Base-by-base conservation (phyloP, 2,888 invertebrate genomes). In the Hirtodrosophila trivittata region DNA sequence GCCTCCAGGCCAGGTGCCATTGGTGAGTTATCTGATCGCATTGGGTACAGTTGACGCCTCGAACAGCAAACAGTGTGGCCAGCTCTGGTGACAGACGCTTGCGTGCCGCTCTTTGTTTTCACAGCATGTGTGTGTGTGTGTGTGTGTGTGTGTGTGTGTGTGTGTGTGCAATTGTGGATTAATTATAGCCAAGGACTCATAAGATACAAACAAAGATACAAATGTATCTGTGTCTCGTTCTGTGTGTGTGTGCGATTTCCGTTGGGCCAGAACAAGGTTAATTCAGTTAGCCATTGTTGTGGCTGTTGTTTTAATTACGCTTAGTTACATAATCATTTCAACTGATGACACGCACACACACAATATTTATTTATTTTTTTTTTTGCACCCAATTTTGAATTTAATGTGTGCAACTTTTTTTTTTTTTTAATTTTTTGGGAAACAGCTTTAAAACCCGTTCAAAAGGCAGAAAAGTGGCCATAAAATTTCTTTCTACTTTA, bases 181-280 rank as follows among this genome's bases (percentile, higher is more conserved):
- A 84, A 86, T 86, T 84, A 85, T 77, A 76, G 67, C 84, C 76
- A 87, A 86, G 86, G 82, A 86, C 82, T 59, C 65, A 58, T 62
- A 78, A 80, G 80, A 80, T 80, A 80, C 80, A 81, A 82, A 82
- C 60, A 75, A 75, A 80, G 77, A 83, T 82, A 82, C 75, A 77
- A 78, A 66, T 76, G 49, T 74, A 66, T 68, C 66, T 66, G 32
- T 55, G 39, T 60, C 38, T 66, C 25, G 54, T 13, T 52, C 39
- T 50, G 26, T 63, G 35, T 73, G 66, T 63, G 64, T 74, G 68
- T 75, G 72, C 77, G 71, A 75, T 77, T 82, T 82, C 80, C 80
- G 81, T 73, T 69, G 69, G 66, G 71, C 72, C 57, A 75, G 80
- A 80, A 84, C 83, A 83, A 83, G 83, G 84, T 83, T 81, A 83